These are phyloP conservation scores for Idaea straminata DNA, from an alignment of 2,888 invertebrate genomes.

Conservation along the genomic window DNA sequence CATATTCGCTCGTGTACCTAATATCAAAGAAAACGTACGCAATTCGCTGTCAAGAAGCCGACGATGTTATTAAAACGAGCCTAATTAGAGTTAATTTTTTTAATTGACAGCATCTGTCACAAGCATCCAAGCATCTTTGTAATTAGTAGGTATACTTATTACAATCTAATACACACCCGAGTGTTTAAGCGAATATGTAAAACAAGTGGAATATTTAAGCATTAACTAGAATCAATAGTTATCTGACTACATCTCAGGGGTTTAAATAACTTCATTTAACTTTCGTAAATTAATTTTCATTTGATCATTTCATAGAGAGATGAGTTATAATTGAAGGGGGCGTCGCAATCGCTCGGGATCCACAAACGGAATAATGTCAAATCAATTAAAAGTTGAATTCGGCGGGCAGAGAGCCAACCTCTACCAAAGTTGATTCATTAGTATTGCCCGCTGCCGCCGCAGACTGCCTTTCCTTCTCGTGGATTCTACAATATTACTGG, in stretches of 20 bases:
- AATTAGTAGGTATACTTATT: conserved; percentile 9
- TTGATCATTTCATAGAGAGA: conserved; percentile 71
- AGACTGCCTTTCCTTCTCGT: conserved; percentile 33
- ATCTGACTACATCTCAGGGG: conserved; percentile 45
- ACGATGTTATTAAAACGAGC: not conserved
- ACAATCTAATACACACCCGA: not conserved
- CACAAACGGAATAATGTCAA: conserved; percentile 76
- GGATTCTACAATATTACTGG: conserved; percentile 47
- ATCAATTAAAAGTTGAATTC: conserved; percentile 77
- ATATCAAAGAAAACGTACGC: not conserved
- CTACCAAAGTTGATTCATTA: conserved; percentile 68
- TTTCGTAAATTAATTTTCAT: conserved; percentile 73
- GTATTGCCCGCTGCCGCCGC: conserved; percentile 50
- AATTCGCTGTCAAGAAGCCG: not conserved
- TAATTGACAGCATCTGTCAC: not conserved
- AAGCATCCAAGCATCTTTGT: conserved; percentile 11
- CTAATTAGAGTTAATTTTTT: conserved; percentile 1
- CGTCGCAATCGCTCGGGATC: conserved; percentile 59
- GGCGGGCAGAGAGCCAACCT: conserved; percentile 61
- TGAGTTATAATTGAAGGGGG: conserved; percentile 73
- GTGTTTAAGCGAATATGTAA: not conserved
- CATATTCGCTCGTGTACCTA: not conserved
- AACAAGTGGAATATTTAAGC: not conserved
- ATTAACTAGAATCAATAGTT: conserved; percentile 34
- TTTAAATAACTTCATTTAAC: conserved; percentile 68